A percentile compares a stretch with the other conserved stretches of the same genome.
These are phyloP conservation scores for Gortyna flavago DNA, from an alignment of 2,888 invertebrate genomes.

Conservation along the genomic window DNA sequence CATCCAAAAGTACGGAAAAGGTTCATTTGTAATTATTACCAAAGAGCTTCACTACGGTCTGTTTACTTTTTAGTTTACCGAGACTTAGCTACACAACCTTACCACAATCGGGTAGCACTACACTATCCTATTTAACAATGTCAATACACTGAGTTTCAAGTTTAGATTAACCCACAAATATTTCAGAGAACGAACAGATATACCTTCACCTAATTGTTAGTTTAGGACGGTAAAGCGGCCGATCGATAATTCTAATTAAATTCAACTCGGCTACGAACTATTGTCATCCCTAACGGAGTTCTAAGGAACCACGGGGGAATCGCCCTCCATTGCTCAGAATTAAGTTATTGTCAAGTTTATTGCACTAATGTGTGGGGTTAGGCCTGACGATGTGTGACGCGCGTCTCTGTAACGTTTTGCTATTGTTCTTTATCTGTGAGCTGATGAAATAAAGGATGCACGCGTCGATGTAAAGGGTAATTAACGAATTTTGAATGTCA, in stretches of 20 bases:
- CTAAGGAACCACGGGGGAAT: slow-evolving; percentile 79
- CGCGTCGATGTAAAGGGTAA: slow-evolving; percentile 39
- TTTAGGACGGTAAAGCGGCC: slow-evolving; percentile 71
- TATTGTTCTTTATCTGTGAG: slow-evolving; percentile 57
- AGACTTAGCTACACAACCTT: slow-evolving; percentile 33
- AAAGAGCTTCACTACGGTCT: slow-evolving; percentile 8
- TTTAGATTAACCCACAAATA: slow-evolving; percentile 67
- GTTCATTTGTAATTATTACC: slow-evolving; percentile 15
- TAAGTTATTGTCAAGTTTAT: slow-evolving; percentile 90
- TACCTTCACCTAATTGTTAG: slow-evolving; percentile 73
- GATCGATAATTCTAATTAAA: slow-evolving; percentile 86
- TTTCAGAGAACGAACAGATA: slow-evolving; percentile 59
- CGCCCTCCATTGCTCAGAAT: slow-evolving; percentile 85
- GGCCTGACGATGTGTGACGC: slow-evolving; percentile 69
- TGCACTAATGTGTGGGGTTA: slow-evolving; percentile 88
- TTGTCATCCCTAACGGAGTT: slow-evolving; percentile 81
- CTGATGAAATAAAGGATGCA: slow-evolving; percentile 52
- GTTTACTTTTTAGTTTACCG: slow-evolving; percentile 49
- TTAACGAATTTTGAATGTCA: slow-evolving; percentile 34
- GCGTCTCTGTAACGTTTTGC: slow-evolving; percentile 53
- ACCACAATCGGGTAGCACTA: slow-evolving; percentile 53
- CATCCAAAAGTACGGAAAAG: slow-evolving; percentile 5
- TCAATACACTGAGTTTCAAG: slow-evolving; percentile 67
- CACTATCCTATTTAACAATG: slow-evolving; percentile 58
- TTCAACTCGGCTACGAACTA: slow-evolving; percentile 75